A percentile compares a stretch with the other conserved stretches of the same genome.
These are phyloP conservation scores for Adela reaumurella DNA, from an alignment of 2,888 invertebrate genomes.

Conservation along the genomic window DNA sequence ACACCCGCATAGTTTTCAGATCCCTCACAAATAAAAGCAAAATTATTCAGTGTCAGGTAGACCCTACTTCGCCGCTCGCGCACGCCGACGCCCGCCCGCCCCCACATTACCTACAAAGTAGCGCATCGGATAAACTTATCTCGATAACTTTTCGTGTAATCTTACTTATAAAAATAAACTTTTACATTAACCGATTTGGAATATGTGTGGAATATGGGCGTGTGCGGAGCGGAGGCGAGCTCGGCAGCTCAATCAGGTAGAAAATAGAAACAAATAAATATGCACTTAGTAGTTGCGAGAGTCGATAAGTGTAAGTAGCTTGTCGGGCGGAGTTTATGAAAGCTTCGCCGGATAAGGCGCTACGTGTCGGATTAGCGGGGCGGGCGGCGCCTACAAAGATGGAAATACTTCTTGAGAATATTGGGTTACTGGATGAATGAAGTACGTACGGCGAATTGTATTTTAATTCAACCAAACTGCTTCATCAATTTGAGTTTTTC, in stretches of 20 bases:
- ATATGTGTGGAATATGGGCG: constrained; percentile 15
- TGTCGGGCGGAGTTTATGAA: constrained; percentile 38
- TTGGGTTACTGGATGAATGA: too few relatives aligned
- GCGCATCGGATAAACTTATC: constrained; percentile 29
- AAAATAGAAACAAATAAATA: constrained; percentile 53
- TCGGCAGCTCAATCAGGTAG: constrained; percentile 32
- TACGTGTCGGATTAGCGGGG: constrained; percentile 46
- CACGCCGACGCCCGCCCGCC: constrained; percentile 5
- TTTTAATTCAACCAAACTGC: too few relatives aligned
- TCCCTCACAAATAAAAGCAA: background rate
- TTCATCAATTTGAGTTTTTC: too few relatives aligned
- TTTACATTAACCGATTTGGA: constrained; percentile 57
- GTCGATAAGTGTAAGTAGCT: constrained; percentile 45
- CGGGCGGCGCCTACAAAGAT: constrained; percentile 5
- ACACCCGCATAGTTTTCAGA: constrained; percentile 1
- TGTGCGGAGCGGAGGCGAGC: background rate
- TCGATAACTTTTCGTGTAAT: constrained; percentile 46
- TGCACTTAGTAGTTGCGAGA: constrained; percentile 48
- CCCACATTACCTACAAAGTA: constrained; percentile 9
- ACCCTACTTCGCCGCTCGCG: background rate
- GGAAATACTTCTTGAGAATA: too few relatives aligned
- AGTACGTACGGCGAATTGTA: too few relatives aligned
- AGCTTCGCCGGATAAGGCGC: constrained; percentile 43
- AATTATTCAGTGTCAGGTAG: background rate
- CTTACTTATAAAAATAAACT: constrained; percentile 61